Evolutionary conservation across 2,113 vertebrate species (phyloP).

Genomic region (Crotalus horridus): DNA sequence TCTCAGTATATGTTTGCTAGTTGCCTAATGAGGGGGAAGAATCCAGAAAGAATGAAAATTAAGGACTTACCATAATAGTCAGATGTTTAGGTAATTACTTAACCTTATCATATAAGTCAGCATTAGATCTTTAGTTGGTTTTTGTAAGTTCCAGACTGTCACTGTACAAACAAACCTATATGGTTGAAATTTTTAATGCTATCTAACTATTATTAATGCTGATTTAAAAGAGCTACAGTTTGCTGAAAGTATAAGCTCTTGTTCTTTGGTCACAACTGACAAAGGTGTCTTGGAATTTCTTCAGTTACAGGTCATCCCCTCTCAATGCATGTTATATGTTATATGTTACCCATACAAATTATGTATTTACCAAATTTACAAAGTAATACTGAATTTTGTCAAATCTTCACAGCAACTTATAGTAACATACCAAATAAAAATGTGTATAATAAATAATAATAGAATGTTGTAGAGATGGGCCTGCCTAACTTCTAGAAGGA

Average conservation of each 20-base stretch:
- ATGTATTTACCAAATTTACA: background rate
- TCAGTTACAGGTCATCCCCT: background rate
- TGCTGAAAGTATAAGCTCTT: background rate
- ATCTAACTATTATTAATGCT: background rate
- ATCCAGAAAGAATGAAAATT: background rate
- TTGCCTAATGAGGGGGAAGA: background rate
- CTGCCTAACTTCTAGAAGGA: background rate
- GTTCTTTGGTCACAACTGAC: background rate
- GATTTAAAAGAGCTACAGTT: background rate
- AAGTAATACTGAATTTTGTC: background rate
- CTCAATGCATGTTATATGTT: background rate
- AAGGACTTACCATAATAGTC: background rate
- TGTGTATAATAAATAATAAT: background rate
- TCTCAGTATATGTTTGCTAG: background rate
- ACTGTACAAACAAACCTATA: background rate
- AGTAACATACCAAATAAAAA: background rate
- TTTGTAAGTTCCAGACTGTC: background rate
- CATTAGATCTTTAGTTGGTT: background rate
- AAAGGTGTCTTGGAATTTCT: background rate
- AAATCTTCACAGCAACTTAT: background rate
- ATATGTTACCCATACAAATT: background rate
- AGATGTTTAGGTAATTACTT: background rate
- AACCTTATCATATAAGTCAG: background rate
- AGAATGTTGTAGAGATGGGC: background rate
- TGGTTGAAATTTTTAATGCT: background rate